These are phyloP conservation scores for Bombus fervidus DNA, from an alignment of 1,140 invertebrate species.

Conservation along the genomic window DNA sequence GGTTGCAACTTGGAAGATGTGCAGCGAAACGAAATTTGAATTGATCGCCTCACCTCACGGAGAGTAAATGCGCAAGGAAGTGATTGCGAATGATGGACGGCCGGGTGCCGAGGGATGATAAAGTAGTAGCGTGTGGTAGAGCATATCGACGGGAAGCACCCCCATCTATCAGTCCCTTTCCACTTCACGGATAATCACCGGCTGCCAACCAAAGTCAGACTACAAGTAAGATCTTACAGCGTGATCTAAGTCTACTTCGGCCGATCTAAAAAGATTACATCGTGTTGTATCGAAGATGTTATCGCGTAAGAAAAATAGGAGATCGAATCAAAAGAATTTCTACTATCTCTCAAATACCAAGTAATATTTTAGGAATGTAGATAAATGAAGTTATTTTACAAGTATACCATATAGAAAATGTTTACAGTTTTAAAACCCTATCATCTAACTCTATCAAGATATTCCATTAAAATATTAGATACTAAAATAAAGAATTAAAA, in stretches of 20 bases:
- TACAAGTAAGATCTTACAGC: conserved; percentile 68
- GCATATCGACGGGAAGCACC: conserved; percentile 74
- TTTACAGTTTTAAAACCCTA: too few relatives aligned
- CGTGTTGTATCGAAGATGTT: not conserved
- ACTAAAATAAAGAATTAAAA: too few relatives aligned
- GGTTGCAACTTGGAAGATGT: conserved; percentile 33
- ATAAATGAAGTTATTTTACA: not conserved
- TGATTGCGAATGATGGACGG: conserved; percentile 79
- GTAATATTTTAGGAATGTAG: not conserved
- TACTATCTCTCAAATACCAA: not conserved
- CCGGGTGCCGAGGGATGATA: conserved; percentile 72
- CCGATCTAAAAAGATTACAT: conserved; percentile 45
- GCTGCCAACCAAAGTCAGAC: conserved; percentile 64
- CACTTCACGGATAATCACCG: conserved; percentile 71
- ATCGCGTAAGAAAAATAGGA: not conserved
- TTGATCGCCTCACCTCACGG: conserved; percentile 60
- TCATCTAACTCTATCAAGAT: too few relatives aligned
- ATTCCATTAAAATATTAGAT: too few relatives aligned
- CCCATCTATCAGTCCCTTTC: conserved; percentile 72
- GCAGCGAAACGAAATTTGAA: conserved; percentile 61
- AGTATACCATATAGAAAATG: not conserved
- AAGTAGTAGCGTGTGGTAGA: conserved; percentile 70
- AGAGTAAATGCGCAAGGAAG: conserved; percentile 73
- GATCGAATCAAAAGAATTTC: not conserved
- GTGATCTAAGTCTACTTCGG: conserved; percentile 56